A percentile compares a stretch with the other conserved stretches of the same genome.
phyloP scores from a whole-genome alignment of 2,113 vertebrate species.

The Colossoma macropomum region DNA sequence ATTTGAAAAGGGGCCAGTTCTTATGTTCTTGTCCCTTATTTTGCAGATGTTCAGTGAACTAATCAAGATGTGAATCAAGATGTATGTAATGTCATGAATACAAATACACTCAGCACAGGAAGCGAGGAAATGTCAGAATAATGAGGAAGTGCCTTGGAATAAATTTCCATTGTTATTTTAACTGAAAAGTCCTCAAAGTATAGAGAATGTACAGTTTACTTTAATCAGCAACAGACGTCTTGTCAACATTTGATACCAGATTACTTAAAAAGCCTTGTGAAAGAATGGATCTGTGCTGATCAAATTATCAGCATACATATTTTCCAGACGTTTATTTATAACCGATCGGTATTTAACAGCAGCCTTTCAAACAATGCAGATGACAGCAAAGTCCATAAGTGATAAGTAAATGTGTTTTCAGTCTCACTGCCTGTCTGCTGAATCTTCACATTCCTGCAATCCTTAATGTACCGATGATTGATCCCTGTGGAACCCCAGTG shows the following conservation, averaged over 20 bases:
- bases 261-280: not conserved
- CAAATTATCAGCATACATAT: not conserved
- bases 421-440: not conserved
- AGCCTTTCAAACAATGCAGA: slow-evolving; percentile 2
- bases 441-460: not conserved
- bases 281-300: not conserved
- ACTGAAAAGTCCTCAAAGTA: not conserved
- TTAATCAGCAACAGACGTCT: not conserved
- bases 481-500: slow-evolving; percentile 41
- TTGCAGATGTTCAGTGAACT: not conserved
- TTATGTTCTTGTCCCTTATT: not conserved
- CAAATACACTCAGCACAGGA: not conserved
- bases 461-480: slow-evolving; percentile 38
- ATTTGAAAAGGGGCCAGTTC: not conserved
- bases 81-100: not conserved
- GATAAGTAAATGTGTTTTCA: slow-evolving; percentile 24
- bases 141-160: not conserved
- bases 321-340: slow-evolving; percentile 12
- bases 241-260: not conserved
- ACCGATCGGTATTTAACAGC: slow-evolving; percentile 17
- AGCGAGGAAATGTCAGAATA: not conserved
- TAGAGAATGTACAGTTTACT: not conserved
- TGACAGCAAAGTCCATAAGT: not conserved
- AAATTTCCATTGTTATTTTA: not conserved
- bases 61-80: not conserved